Conservation (phyloP, 2,797 vertebrate genomes). For the Dicrostonyx torquatus region DNA sequence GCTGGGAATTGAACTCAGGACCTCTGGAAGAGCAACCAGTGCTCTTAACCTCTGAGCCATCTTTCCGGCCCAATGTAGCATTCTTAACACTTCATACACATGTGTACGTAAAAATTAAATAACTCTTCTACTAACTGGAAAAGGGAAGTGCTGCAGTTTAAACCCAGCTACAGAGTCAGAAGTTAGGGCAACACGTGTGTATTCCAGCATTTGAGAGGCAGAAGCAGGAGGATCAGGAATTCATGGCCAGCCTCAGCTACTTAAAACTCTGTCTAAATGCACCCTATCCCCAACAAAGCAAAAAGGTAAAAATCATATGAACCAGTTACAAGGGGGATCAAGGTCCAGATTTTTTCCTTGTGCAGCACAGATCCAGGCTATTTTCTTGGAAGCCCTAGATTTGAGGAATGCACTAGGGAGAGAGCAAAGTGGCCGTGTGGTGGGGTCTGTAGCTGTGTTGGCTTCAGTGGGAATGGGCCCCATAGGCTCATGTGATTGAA, state of each 20-base stretch:
- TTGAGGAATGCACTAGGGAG: background rate
- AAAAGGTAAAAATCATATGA: background rate
- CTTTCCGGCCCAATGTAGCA: background rate
- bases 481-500: background rate
- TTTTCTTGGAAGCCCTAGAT: conserved; percentile 29
- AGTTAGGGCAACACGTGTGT: too few relatives aligned
- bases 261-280: background rate
- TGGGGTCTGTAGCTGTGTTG: background rate
- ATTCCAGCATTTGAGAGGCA: background rate
- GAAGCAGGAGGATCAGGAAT: background rate
- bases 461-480: background rate
- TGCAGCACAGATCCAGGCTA: background rate
- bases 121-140: background rate
- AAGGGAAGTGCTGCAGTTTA: conserved; percentile 12
- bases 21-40: too few relatives aligned
- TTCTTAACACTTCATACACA: background rate
- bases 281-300: background rate
- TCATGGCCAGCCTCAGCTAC: background rate
- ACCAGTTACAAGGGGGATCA: background rate
- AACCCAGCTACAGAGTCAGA: background rate
- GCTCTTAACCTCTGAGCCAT: too few relatives aligned
- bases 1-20: too few relatives aligned
- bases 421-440: background rate
- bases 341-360: conserved; percentile 33
- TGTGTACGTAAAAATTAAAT: conserved; percentile 29